Evolutionary conservation across 2,113 vertebrate species (phyloP), one percentile per base, ranked within the genome.

Genomic region (Ptychochromis oligacanthus): DNA sequence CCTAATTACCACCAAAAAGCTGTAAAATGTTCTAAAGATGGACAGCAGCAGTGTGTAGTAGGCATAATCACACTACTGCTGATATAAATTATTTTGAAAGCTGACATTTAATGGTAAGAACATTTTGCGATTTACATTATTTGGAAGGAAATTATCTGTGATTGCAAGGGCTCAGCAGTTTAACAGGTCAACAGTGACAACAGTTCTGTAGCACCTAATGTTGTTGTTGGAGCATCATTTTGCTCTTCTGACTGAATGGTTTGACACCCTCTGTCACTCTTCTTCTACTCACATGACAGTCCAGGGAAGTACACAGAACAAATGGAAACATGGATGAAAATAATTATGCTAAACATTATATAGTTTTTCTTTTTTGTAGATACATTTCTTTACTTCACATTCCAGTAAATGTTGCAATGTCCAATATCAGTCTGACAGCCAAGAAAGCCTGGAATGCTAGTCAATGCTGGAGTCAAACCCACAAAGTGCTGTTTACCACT

Each of bases 1-100:
- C 89, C 86, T 93, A 94, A 95, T 95, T 94, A 93, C 88, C 80
- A 93, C 86, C 82, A 86, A 83, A 88, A 91, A 81, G 88, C 62
- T 83, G 79, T 67, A 75, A 81, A 91, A 82, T 83, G 46, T 80
- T 88, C 26, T 56, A 46, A 92, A 92, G 76, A 93, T 62, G 90
- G 92, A 95, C 89, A 80, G 81, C 58, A 79, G 83, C 80, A 79
- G 72, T 10, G 31, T 49, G 38, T 43, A 57, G 40, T 6, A 38
- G 20, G 59, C 58, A 20, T 58, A 14, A 56, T 52, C 60, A 60
- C 26, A 74, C 75, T 11, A 3, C 65, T 24, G 46, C 60, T 65
- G 57, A 79, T 65, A 28, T 55, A 26, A 24, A 79, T 82, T 84
- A 79, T 82, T 78, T 60, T 58, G 67, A 87, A 43, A 49, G 83